Base-by-base conservation (phyloP, 2,113 vertebrate species). In the Barnardius zonarius region DNA sequence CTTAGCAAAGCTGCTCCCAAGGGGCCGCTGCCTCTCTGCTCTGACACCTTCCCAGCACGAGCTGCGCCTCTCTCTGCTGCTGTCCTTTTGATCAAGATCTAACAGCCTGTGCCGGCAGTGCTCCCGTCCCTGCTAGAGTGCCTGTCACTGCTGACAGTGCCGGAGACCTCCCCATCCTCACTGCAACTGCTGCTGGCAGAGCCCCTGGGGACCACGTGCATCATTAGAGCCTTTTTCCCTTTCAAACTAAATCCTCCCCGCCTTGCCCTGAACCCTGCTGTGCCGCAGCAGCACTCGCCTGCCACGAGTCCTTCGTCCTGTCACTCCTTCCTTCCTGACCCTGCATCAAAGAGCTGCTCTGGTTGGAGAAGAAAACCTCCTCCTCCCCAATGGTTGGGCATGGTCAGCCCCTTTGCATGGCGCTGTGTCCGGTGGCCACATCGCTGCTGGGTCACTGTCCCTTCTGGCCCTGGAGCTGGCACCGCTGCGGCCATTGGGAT, bases 1-100 rank as follows among this genome's bases (percentile, higher is more conserved):
- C 83, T 94, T 92, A 92, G 93, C 5, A 0, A 76, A 94, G 95
- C 44, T 75, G 76, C 88, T 96, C 93, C 90, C 73, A 0, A 59
- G 94, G 69, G 92, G 43, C 90, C 64, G 49, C 90, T 96, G 90
- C 94, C 81, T 91, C 94, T 84, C 87, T 73, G 78, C 11, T 1
- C 90, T 86, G 94, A 94, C 93, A 94, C 92, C 76, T 95, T 93
- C 48, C 35, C 90, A 79, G 75, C 9, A 6, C 0, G 9, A 74
- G 87, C 89, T 62, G 84, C 1, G 0, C 61, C 75, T 83, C 69
- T 67, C 89, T 62, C 70, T 75, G 77, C 81, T 95, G 89, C 95
- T 72, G 35, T 82, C 87, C 90, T 90, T 97, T 96, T 95, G 93
- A 97, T 96, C 93, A 91, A 90, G 82, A 96, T 95, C 78, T 95